These are phyloP conservation scores for Adelges cooleyi DNA, from an alignment of 1,140 invertebrate genomes.

Conservation along the genomic window DNA sequence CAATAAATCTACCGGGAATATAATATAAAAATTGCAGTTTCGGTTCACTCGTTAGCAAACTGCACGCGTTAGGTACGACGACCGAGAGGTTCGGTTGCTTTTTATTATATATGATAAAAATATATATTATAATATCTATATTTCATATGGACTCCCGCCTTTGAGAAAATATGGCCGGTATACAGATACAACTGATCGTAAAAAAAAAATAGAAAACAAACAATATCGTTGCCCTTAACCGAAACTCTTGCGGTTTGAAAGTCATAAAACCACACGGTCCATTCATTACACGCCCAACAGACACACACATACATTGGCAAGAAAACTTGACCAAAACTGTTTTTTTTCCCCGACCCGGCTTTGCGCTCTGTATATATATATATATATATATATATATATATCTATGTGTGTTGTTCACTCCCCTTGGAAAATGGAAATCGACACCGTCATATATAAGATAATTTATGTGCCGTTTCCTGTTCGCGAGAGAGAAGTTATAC, in stretches of 20 bases:
- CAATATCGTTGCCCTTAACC: not conserved
- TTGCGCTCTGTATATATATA: not conserved
- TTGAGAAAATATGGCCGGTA: not conserved
- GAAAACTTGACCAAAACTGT: slow-evolving; percentile 21
- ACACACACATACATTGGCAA: not conserved
- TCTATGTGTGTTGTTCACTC: not conserved
- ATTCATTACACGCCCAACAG: slow-evolving; percentile 19
- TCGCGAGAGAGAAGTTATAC: slow-evolving; percentile 13
- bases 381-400: no score
- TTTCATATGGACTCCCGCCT: no score
- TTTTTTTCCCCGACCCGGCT: not conserved
- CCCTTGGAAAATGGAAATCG: slow-evolving; percentile 23
- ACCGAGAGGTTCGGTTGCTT: no score
- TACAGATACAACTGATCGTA: not conserved
- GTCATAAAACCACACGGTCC: slow-evolving; percentile 17
- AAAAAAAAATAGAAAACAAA: not conserved
- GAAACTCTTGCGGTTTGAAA: not conserved
- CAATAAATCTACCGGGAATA: not conserved
- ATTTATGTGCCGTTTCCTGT: slow-evolving; percentile 26
- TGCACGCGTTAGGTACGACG: no score
- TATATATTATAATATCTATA: no score
- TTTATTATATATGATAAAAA: no score
- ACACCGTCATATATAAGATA: slow-evolving; percentile 27
- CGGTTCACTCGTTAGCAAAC: no score
- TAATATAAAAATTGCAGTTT: not conserved